Conservation (phyloP, 2,113 vertebrate genomes). For the Chaenocephalus aceratus region DNA sequence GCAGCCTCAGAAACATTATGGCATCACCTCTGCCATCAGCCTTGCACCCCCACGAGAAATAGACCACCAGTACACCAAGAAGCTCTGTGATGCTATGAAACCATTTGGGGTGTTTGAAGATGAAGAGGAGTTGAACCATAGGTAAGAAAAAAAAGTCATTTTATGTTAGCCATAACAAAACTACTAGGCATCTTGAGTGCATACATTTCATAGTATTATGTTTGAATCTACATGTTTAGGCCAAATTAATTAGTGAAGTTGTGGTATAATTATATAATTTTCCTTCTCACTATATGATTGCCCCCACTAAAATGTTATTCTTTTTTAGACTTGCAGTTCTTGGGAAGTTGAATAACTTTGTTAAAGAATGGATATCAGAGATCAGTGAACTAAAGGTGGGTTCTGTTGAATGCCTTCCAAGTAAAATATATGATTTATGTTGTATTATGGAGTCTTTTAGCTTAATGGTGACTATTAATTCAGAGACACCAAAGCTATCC, state of each 20-base stretch:
- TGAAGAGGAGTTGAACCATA: conserved; percentile 92
- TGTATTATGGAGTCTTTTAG: background rate
- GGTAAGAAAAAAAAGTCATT: conserved; percentile 79
- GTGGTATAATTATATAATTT: background rate
- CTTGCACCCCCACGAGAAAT: conserved; percentile 90
- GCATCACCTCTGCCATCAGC: conserved; percentile 95
- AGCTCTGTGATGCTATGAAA: conserved; percentile 94
- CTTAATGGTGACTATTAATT: background rate
- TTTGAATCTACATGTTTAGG: no score
- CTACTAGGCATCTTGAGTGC: background rate
- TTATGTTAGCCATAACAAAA: no score
- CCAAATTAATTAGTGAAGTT: background rate
- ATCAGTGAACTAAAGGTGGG: conserved; percentile 95
- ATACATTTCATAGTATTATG: background rate
- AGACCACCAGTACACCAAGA: conserved; percentile 92
- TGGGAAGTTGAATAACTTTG: conserved; percentile 93
- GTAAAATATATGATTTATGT: background rate
- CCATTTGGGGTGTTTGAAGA: conserved; percentile 97
- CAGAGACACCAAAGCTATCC: background rate
- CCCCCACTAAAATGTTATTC: background rate
- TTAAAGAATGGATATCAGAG: conserved; percentile 96
- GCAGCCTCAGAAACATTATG: conserved; percentile 91
- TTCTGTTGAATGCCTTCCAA: background rate
- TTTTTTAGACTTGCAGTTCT: conserved; percentile 90
- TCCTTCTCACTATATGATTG: background rate